Evolutionary conservation across 2,797 vertebrate species (phyloP).

Genomic region (Cuniculus paca): DNA sequence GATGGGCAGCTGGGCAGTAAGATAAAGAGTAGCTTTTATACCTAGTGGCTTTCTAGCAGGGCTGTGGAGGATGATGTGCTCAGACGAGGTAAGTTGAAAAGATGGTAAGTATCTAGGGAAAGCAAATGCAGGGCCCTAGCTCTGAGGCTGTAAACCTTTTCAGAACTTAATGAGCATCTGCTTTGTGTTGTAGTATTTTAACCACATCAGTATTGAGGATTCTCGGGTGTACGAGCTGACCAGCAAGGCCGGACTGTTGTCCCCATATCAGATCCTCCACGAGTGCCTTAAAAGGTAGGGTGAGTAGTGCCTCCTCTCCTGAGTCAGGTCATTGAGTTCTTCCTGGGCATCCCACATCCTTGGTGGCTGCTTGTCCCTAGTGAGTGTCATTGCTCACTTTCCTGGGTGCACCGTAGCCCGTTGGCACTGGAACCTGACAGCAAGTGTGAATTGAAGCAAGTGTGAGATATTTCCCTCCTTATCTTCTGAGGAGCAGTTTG

Average conservation of each 20-base stretch:
- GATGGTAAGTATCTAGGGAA: neutral
- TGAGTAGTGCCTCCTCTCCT: neutral
- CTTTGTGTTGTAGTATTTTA: slow-evolving; percentile 95
- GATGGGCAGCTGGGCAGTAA: neutral
- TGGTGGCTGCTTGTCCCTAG: neutral
- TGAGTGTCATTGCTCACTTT: neutral
- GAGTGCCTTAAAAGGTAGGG: slow-evolving; percentile 99
- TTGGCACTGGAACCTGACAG: neutral
- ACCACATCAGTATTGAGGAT: slow-evolving; percentile 99
- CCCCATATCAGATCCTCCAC: slow-evolving; percentile 99
- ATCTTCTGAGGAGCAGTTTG: neutral
- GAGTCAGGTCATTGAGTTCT: neutral
- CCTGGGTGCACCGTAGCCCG: neutral
- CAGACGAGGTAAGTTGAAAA: neutral
- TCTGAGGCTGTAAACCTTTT: neutral
- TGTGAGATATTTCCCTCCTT: neutral
- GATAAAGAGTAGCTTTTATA: too few relatives aligned
- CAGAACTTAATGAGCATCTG: slow-evolving; percentile 38
- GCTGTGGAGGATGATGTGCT: neutral
- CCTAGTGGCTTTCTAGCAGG: neutral
- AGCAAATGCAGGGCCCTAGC: neutral
- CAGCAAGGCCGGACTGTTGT: slow-evolving; percentile 99
- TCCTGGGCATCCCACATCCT: neutral
- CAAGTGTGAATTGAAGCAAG: neutral
- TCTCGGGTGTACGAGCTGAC: slow-evolving; percentile 99